phyloP scores from a whole-genome alignment of 2,888 invertebrate species.

The Euspilapteryx auroguttella region DNA sequence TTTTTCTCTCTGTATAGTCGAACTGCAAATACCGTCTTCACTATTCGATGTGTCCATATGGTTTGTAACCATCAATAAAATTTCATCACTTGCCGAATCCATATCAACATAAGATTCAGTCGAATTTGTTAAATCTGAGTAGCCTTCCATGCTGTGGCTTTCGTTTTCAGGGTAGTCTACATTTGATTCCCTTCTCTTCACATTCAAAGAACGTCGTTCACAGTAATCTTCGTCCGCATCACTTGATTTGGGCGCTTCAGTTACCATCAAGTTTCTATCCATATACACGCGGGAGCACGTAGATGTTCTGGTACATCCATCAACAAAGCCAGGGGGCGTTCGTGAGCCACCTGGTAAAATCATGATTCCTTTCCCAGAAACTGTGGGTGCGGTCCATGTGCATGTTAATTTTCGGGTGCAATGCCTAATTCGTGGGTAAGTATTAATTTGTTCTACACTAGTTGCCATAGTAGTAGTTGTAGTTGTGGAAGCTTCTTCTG shows the following conservation, averaged over 20 bases:
- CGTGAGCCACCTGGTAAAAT: slow-evolving; percentile 13
- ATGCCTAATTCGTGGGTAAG: slow-evolving; percentile 26
- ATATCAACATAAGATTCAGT: neutral
- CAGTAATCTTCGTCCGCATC: slow-evolving; percentile 40
- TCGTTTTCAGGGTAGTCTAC: neutral
- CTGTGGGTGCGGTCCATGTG: slow-evolving; percentile 35
- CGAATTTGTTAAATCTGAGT: neutral
- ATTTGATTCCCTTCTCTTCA: slow-evolving; percentile 8
- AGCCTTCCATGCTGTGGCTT: neutral
- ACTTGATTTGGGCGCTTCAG: slow-evolving; percentile 7
- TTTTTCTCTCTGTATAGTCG: neutral
- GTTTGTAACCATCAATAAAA: too few relatives aligned
- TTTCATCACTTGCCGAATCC: neutral
- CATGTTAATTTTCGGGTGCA: slow-evolving; percentile 45
- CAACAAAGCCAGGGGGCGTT: slow-evolving; percentile 42
- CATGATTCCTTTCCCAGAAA: slow-evolving; percentile 12
- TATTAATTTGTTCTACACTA: neutral
- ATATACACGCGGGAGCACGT: slow-evolving; percentile 41
- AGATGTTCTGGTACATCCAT: slow-evolving; percentile 42
- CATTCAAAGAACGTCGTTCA: slow-evolving; percentile 30
- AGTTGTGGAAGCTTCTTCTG: slow-evolving; percentile 8
- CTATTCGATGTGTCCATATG: neutral
- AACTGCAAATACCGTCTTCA: neutral
- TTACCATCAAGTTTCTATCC: slow-evolving; percentile 30
- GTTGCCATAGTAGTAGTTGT: slow-evolving; percentile 25